These are phyloP conservation scores for Neodon shergylaensis DNA, from an alignment of 2,113 vertebrate species.

Conservation along the genomic window DNA sequence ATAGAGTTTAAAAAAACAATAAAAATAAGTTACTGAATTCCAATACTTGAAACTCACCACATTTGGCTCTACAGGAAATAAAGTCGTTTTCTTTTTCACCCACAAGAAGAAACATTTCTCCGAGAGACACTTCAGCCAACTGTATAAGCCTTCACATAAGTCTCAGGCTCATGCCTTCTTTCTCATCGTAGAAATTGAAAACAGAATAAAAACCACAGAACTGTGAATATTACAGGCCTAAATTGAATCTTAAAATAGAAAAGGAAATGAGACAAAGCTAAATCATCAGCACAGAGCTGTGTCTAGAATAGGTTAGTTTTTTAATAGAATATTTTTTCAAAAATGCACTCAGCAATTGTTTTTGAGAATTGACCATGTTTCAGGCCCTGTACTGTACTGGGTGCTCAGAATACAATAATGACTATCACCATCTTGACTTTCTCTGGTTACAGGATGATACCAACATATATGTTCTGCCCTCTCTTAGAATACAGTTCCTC, in stretches of 20 bases:
- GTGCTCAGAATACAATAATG: neutral
- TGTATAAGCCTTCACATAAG: constrained; percentile 4
- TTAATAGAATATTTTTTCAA: neutral
- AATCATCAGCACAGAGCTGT: neutral
- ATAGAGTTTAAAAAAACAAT: constrained; percentile 41
- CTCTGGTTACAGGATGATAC: neutral
- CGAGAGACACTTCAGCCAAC: constrained; percentile 64
- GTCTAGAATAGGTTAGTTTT: neutral
- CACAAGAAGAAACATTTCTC: constrained; percentile 43
- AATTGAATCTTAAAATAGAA: constrained; percentile 27
- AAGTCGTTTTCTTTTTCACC: constrained; percentile 60
- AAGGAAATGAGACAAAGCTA: constrained; percentile 23
- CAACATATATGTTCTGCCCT: neutral
- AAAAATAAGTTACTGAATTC: constrained; percentile 66
- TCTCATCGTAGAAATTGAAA: neutral
- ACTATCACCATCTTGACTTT: neutral
- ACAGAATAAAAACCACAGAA: constrained; percentile 18
- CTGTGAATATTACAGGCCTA: neutral
- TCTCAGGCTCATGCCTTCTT: constrained; percentile 8
- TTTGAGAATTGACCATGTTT: neutral
- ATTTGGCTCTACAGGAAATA: constrained; percentile 15
- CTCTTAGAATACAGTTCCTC: neutral
- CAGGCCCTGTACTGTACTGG: neutral
- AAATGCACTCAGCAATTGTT: neutral
- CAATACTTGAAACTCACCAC: constrained; percentile 49